Conservation (phyloP, 1,140 invertebrate species). For the Caenorhabditis briggsae region DNA sequence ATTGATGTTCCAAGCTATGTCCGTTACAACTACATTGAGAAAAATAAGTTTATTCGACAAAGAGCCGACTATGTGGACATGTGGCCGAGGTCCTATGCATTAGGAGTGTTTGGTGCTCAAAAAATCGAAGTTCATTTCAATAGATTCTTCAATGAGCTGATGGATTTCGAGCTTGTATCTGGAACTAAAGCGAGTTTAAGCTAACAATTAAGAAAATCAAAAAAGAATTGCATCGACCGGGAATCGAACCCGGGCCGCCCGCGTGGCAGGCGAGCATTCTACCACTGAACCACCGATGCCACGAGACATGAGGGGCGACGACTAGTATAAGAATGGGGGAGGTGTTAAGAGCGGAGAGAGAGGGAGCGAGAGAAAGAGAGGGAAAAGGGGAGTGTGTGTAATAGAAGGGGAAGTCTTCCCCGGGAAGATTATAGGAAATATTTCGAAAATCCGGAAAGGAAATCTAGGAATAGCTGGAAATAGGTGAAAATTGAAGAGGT, state of each 20-base stretch:
- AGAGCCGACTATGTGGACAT: conserved; percentile 77
- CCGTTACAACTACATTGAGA: conserved; percentile 77
- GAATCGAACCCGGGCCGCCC: conserved; percentile 90
- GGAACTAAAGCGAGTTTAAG: conserved; percentile 80
- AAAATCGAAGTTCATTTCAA: conserved; percentile 88
- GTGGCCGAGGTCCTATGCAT: conserved; percentile 85
- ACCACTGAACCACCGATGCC: conserved; percentile 87
- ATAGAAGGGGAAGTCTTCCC: neutral
- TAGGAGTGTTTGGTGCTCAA: conserved; percentile 91
- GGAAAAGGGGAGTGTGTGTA: neutral
- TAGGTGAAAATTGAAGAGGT: too few species aligned
- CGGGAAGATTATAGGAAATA: too few species aligned
- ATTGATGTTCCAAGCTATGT: conserved; percentile 71
- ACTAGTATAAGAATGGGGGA: neutral
- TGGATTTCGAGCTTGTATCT: conserved; percentile 92
- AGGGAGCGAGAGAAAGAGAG: neutral
- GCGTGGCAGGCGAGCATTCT: conserved; percentile 92
- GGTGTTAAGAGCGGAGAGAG: neutral
- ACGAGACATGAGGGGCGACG: neutral
- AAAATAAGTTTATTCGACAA: conserved; percentile 74
- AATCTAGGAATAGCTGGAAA: too few species aligned
- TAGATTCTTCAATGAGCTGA: conserved; percentile 86
- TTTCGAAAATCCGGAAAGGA: neutral
- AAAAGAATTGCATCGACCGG: conserved; percentile 84
- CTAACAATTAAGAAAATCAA: too few species aligned